phyloP scores from a whole-genome alignment of 2,113 vertebrate species.

The Lynx canadensis region DNA sequence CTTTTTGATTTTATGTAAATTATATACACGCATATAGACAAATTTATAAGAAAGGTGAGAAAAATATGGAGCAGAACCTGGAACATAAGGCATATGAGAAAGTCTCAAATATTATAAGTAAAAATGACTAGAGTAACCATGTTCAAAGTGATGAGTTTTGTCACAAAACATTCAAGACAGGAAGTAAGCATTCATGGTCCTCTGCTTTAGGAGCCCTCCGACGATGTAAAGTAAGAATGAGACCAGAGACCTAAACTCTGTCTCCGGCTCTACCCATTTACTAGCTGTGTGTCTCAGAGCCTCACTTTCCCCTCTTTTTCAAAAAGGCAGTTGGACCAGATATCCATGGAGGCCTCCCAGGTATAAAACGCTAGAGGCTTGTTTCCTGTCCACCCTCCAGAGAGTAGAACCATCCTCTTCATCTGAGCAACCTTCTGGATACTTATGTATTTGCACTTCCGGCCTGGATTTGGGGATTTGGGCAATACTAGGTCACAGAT shows the following conservation, averaged over 20 bases:
- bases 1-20: neutral
- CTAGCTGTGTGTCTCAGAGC: neutral
- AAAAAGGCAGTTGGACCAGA: neutral
- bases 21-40: neutral
- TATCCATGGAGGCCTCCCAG: neutral
- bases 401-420: neutral
- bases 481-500: neutral
- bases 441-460: neutral
- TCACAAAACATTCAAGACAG: neutral
- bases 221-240: neutral
- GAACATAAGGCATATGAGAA: constrained; percentile 6
- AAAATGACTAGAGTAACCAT: neutral
- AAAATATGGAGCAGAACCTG: neutral
- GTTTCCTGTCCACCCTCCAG: neutral
- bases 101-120: neutral
- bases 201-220: neutral
- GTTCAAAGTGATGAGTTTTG: neutral
- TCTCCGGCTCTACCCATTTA: neutral
- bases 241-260: neutral
- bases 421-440: neutral
- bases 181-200: neutral
- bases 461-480: neutral
- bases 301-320: neutral
- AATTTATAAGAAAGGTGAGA: neutral
- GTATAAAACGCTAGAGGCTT: neutral